Evolutionary conservation across 2,888 invertebrate species (phyloP).

Genomic region (Acronicta leporina): DNA sequence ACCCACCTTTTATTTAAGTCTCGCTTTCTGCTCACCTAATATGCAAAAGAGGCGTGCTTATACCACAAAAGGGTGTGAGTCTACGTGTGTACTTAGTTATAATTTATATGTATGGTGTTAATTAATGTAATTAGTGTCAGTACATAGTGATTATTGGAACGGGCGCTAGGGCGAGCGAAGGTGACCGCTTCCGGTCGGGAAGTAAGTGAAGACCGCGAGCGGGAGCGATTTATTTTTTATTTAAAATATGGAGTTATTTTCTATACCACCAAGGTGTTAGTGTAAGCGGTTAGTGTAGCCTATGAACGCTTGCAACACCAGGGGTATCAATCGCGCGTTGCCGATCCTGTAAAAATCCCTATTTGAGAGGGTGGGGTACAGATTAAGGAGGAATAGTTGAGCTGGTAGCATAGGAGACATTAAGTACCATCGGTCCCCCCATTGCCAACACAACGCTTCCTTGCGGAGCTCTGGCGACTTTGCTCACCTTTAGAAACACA

Average conservation of each 20-base stretch:
- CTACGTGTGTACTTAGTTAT: conserved; percentile 21
- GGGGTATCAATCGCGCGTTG: too few species aligned
- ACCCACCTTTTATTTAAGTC: conserved; percentile 24
- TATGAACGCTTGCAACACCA: too few species aligned
- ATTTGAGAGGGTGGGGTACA: too few species aligned
- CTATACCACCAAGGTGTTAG: too few species aligned
- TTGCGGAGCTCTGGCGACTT: too few species aligned
- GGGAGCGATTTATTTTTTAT: conserved; percentile 23
- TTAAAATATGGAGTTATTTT: background rate
- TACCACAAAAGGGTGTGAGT: conserved; percentile 37
- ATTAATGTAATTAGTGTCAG: conserved; percentile 56
- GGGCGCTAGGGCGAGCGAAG: conserved; percentile 38
- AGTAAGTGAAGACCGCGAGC: conserved; percentile 15
- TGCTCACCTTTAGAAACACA: too few species aligned
- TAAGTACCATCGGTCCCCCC: too few species aligned
- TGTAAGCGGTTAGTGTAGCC: too few species aligned
- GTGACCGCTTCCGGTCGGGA: conserved; percentile 49
- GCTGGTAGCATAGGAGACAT: too few species aligned
- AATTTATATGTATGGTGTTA: conserved; percentile 35
- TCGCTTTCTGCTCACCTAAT: conserved; percentile 13
- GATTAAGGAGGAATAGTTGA: too few species aligned
- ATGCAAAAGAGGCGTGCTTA: conserved; percentile 35
- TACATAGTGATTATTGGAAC: conserved; percentile 34
- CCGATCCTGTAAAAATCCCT: too few species aligned
- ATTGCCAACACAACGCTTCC: too few species aligned